Base-by-base conservation (phyloP, 2,888 invertebrate species). In the Plemyria rubiginata region DNA sequence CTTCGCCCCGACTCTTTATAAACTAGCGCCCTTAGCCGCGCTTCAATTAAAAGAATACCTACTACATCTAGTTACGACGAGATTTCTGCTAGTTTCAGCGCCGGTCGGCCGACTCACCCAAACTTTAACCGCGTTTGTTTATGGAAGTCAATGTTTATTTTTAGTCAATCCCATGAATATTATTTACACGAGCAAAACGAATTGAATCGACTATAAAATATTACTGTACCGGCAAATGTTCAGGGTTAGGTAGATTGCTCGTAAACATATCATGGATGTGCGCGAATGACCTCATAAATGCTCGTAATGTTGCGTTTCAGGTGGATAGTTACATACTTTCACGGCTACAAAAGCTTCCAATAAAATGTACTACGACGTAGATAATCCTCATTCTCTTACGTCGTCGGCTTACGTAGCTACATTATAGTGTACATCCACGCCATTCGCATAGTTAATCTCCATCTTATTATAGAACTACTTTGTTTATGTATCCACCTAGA, bases 1-100 rank as follows among this genome's bases (percentile, higher is more conserved):
- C 87, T 88, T 72, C 77, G 68, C 68, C 66, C 54, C 73, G 67
- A 74, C 74, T 79, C 79, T 82, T 82, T 88, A 86, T 87, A 89
- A 81, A 80, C 75, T 73, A 67, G 74, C 86, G 84, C 87, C 88
- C 88, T 87, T 72, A 76, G 76, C 48, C 75, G 80, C 80, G 71
- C 78, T 85, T 80, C 88, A 90, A 88, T 90, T 84, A 86, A 78
- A 78, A 76, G 81, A 86, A 86, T 88, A 45, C 45, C 45, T 45
- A 80, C 82, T 51, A 15, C 55, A 64, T 85, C 91, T 88, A 89
- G 91, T 90, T 90, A 84, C 53, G 80, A 86, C 90, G 80, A 84
- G 91, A 88, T 88, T 82, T 76, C 78, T 79, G 76, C 89, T 85
- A 89, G 90, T 89, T 88, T 76, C 75, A 79, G 71, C 76, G 70